A percentile compares a stretch with the other conserved stretches of the same genome.
Evolutionary conservation across 2,888 invertebrate species (phyloP).

Genomic region (Encarsia formosa): DNA sequence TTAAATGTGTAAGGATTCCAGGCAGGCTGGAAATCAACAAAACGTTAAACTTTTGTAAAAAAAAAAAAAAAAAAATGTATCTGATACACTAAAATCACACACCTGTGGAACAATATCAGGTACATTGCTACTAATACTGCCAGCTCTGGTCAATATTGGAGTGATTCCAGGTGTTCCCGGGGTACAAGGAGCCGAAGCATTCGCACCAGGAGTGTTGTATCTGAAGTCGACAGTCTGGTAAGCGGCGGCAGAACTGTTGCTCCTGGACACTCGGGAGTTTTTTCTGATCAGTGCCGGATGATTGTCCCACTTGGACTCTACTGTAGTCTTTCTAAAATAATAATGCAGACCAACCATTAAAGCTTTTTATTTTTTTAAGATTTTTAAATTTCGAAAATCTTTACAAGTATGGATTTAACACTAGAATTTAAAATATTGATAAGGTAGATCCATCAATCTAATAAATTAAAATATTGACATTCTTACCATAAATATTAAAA

Average conservation of each 20-base stretch:
- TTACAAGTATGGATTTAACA: neutral
- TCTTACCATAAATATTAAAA: no score
- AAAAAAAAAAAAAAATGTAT: no score
- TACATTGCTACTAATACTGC: slow-evolving; percentile 44
- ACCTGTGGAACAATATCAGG: slow-evolving; percentile 44
- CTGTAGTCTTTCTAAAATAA: slow-evolving; percentile 36
- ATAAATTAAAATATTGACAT: no score
- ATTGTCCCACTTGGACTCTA: slow-evolving; percentile 48
- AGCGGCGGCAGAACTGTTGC: slow-evolving; percentile 46
- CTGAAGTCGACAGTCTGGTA: slow-evolving; percentile 46
- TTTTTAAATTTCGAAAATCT: neutral
- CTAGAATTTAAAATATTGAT: no score
- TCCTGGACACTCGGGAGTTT: slow-evolving; percentile 44
- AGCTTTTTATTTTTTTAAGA: no score
- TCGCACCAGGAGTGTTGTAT: slow-evolving; percentile 41
- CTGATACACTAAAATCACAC: no score
- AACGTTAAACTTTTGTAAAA: no score
- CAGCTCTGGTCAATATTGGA: slow-evolving; percentile 45
- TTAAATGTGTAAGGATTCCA: slow-evolving; percentile 46
- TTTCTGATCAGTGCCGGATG: slow-evolving; percentile 44
- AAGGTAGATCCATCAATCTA: no score
- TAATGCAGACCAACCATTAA: no score
- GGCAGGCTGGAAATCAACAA: slow-evolving; percentile 46
- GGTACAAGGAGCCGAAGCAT: slow-evolving; percentile 45
- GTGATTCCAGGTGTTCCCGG: slow-evolving; percentile 48